Evolutionary conservation across 1,140 invertebrate species (phyloP), one percentile per base, ranked within the genome.

Genomic region (Acromyrmex charruanus): DNA sequence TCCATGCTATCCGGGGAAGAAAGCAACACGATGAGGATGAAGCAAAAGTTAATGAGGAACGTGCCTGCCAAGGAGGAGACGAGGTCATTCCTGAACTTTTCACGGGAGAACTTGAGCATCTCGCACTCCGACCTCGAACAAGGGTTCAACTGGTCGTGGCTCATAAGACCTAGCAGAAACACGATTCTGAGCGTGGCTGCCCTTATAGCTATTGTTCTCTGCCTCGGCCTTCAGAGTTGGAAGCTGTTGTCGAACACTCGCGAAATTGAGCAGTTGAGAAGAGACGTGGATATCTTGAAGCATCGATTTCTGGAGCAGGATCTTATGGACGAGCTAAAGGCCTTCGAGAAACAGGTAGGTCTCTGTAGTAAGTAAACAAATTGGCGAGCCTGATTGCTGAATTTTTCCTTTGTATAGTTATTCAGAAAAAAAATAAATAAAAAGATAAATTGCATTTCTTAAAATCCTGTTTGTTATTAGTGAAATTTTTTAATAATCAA

Each of bases 331-430:
- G 93, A 94, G 35, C 61, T 95, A 0, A 94, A 93, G 51, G 91
- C 94, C 0, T 95, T 95, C 66, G 93, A 95, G 77, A 89, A 95
- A 86, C 93, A 94, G 93, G 95, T 95, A 77, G 87, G 81, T 61
- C 9, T 9, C 31, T 75, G 0, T 18, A 53, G 5, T 18, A 55
- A 55, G 0, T 35, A 12, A 31, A 28, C 14, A 3, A 71, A 12
- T 75, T 74, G 53, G 7, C 16, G 21, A 14, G 7, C 4, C 16
- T 59, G 6, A 39, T 16, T 18, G 10, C 2, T 18, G 7, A 21
- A 68, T n/a, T 49, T 44, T 18, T n/a, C 3, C 25, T 18, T 35
- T 2, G 18, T 18, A 9, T 10, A 44, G 10, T 59, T 21, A 44
- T 9, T 21, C 10, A 10, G 2, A 16, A 63, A 35, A 12, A 28